phyloP scores from a whole-genome alignment of 2,113 vertebrate genomes.

The Chaetura pelagica region DNA sequence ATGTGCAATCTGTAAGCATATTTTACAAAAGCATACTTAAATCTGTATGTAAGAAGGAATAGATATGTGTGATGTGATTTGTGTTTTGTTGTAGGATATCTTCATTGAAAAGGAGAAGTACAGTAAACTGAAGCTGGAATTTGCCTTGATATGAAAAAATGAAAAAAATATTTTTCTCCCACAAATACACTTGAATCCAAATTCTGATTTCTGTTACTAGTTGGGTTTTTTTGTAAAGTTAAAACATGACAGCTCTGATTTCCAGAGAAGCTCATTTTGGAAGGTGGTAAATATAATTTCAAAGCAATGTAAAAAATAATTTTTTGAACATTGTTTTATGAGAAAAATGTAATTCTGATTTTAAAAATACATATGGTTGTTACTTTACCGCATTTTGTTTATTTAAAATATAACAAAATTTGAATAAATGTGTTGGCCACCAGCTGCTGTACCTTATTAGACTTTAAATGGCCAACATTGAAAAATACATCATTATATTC shows the following conservation, averaged over 20 bases:
- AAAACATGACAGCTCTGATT: not conserved
- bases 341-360: not conserved
- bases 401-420: not conserved
- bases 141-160: not conserved
- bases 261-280: not conserved
- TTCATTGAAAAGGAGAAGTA: constrained; percentile 3
- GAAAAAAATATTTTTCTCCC: fast-evolving
- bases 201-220: not conserved
- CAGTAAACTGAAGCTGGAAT: constrained; percentile 37
- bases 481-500: not conserved
- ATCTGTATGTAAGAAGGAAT: not conserved
- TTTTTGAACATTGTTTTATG: not conserved
- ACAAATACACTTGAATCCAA: not conserved
- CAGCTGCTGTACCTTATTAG: not conserved
- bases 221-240: not conserved
- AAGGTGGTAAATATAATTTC: not conserved
- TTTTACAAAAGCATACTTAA: not conserved
- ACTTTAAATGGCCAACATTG: not conserved
- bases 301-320: not conserved
- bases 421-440: not conserved
- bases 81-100: constrained; percentile 30
- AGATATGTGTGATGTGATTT: constrained; percentile 13
- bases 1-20: not conserved
- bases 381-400: not conserved
- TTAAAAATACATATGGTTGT: not conserved